Evolutionary conservation across 1,140 invertebrate genomes (phyloP).

Genomic region (Caenorhabditis latens): DNA sequence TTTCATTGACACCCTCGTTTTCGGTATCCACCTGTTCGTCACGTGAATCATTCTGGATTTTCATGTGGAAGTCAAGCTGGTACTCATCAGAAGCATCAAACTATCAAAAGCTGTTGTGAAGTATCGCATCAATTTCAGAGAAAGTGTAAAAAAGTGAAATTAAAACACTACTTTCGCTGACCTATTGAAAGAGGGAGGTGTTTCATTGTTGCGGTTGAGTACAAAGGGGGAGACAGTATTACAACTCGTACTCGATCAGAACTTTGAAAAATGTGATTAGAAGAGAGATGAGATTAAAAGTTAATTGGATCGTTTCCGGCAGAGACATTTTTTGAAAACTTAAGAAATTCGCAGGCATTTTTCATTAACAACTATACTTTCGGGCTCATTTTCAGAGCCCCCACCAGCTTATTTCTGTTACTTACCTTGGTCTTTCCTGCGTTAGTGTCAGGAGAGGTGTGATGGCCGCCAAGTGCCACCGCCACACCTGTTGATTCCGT

Average conservation of each 20-base stretch:
- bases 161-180: background rate
- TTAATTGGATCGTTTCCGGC: too few species aligned
- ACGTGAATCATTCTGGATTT: slow-evolving; percentile 43
- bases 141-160: slow-evolving; percentile 9
- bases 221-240: slow-evolving; percentile 11
- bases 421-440: slow-evolving; percentile 47
- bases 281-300: too few species aligned
- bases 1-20: slow-evolving; percentile 2
- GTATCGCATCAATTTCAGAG: background rate
- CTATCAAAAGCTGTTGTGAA: background rate
- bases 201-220: slow-evolving; percentile 15
- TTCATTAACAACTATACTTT: too few species aligned
- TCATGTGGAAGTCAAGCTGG: background rate
- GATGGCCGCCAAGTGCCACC: slow-evolving; percentile 12
- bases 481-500: slow-evolving; percentile 24
- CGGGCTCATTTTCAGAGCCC: background rate
- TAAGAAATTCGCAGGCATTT: too few species aligned
- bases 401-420: background rate
- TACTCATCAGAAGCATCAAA: background rate
- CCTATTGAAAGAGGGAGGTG: background rate
- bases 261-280: background rate
- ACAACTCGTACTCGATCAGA: background rate
- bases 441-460: slow-evolving; percentile 45
- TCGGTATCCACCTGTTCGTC: slow-evolving; percentile 15
- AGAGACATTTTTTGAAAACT: too few species aligned